Evolutionary conservation across 2,797 vertebrate species (phyloP), one percentile per base, ranked within the genome.

Genomic region (Sternotherus odoratus): DNA sequence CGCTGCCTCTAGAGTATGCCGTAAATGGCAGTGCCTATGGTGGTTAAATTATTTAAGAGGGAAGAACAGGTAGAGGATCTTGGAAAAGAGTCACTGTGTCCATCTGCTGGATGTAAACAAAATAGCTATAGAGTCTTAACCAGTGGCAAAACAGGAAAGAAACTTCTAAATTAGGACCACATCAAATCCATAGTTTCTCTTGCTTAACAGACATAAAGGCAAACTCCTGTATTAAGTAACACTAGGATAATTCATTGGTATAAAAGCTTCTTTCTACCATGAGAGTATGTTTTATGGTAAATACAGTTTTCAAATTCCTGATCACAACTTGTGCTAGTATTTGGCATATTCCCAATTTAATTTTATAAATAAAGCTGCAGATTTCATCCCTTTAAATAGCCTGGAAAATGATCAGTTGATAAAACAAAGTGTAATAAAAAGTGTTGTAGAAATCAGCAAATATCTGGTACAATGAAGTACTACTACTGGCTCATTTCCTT

Each of bases 401-500:
- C 81, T 95, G 23, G 90, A 86, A 97, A 96, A 86, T 72, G 74
- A 94, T 94, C 86, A 74, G 75, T 96, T 95, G 90, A 50, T 97
- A 93, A 88, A 92, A 82, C 94, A 83, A 89, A 91, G 92, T 89
- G 91, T 94, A 96, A 95, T 93, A 94, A 79, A 92, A 83, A 91
- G 84, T 95, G 94, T 79, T 93, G 88, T 81, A 69, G 90, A 83
- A 82, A 66, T 96, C 95, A 95, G 90, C 83, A 91, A 83, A 96
- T 97, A 97, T 94, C 88, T 95, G 77, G 85, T 94, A 83, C 51
- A 96, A 72, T 93, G 87, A 94, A 90, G 66, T 95, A 96, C 90
- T 94, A 66, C 90, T 97, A 94, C 97, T 97, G 96, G 96, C 91
- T 98, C 93, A 97, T 96, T 98, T 98, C 95, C 97, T 98, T 95